phyloP scores from a whole-genome alignment of 2,113 vertebrate genomes.

The Colius striatus region DNA sequence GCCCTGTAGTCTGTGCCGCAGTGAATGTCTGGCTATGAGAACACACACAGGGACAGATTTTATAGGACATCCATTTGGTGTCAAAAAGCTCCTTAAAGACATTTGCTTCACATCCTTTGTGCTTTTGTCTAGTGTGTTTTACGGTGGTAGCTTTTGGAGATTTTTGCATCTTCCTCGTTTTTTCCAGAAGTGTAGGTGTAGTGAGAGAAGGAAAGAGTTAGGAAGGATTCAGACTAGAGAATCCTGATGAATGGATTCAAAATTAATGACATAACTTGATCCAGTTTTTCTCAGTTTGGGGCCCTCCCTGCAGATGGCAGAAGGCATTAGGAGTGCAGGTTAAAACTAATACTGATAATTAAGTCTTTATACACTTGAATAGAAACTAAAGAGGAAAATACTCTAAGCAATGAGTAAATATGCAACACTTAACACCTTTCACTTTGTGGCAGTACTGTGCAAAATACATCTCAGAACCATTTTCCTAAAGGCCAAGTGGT shows the following conservation, averaged over 20 bases:
- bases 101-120: constrained; percentile 3
- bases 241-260: not conserved
- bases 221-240: not conserved
- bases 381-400: not conserved
- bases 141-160: constrained; percentile 14
- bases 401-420: not conserved
- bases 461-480: not conserved
- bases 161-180: not conserved
- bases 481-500: not conserved
- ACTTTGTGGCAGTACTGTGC: not conserved
- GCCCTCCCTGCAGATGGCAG: not conserved
- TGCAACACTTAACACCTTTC: not conserved
- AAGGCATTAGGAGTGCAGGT: not conserved
- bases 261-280: constrained; percentile 12
- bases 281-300: not conserved
- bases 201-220: constrained; percentile 24
- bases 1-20: not conserved
- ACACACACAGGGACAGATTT: not conserved
- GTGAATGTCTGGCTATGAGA: not conserved
- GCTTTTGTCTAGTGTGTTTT: constrained; percentile 18
- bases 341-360: not conserved
- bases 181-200: not conserved
- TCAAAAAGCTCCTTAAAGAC: not conserved
- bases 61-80: not conserved
- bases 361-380: not conserved